Conservation (phyloP, 2,888 invertebrate species). For the Amaurobius ferox region DNA sequence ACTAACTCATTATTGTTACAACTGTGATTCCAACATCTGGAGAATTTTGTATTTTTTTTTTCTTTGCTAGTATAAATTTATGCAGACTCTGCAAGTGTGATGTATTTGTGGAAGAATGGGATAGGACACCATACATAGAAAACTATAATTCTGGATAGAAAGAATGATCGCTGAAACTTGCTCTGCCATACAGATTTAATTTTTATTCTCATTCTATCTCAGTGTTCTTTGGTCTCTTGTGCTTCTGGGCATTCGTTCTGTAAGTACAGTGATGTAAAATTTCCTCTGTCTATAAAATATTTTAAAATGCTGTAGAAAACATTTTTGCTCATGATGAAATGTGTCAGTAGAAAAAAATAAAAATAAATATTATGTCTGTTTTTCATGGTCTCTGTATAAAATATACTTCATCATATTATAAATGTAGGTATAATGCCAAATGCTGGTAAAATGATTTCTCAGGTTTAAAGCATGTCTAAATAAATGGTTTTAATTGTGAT, state of each 20-base stretch:
- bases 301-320: conserved; percentile 68
- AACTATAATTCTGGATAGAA: no score
- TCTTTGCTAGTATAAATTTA: conserved; percentile 12
- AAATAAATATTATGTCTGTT: conserved; percentile 61
- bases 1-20: conserved; percentile 36
- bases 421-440: no score
- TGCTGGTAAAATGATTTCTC: no score
- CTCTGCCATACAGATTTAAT: conserved; percentile 40
- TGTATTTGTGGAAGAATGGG: not conserved
- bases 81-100: not conserved
- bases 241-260: conserved; percentile 63
- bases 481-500: no score
- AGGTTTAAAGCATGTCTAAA: no score
- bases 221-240: conserved; percentile 53
- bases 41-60: conserved; percentile 8
- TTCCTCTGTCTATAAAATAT: conserved; percentile 57
- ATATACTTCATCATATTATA: no score
- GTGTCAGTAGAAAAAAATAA: conserved; percentile 46
- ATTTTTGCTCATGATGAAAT: conserved; percentile 68
- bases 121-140: no score
- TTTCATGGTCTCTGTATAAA: not conserved
- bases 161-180: conserved; percentile 12
- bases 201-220: conserved; percentile 56
- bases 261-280: conserved; percentile 45
- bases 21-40: conserved; percentile 42